Base-by-base conservation (phyloP, 2,113 vertebrate species). In the Stercorarius parasiticus region DNA sequence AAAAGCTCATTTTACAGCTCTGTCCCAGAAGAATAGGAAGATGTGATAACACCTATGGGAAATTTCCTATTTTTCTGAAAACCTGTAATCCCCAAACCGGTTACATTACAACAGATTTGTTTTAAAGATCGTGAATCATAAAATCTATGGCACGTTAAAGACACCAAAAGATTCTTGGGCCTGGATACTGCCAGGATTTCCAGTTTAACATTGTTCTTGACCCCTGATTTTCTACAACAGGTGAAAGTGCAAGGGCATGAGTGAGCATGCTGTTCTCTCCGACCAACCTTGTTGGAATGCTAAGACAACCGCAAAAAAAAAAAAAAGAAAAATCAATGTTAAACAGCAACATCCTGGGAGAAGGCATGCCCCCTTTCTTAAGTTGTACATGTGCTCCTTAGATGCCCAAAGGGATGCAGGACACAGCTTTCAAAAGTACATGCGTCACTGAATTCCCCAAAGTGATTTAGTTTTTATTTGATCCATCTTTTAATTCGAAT, bases 21-120 rank as follows among this genome's bases (percentile, higher is more conserved):
- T 73, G 22, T 70, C 64, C 18, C 32, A 32, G 32, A 80, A 80
- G 49, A 80, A 56, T 0, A 47, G 8, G 11, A 80, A 85, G 21
- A 62, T 52, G 30, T 49, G 27, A 61, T 70, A 86, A 86, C 0
- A 0, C 15, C 19, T 22, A 86, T 1, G 6, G 38, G 38, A 77
- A 83, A 49, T 82, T 12, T 55, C 7, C 15, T n/a, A 16, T 11
- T 85, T 95, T 95, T 86, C 85, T 80, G 26, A 73, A 72, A 92
- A 77, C 14, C 2, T 62, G 4, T 40, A 83, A 70, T 4, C 21
- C 21, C 43, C 55, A 17, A n/a, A 47, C 21, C n/a, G 72, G 23
- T 69, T 61, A 61, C 1, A 7, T 36, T 77, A 65, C 16, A 65
- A 77, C 12, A 11, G 9, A 65, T 4, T 88, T 25, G 19, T 86